These are phyloP conservation scores for Mamestra configurata DNA, from an alignment of 1,140 invertebrate genomes.

Conservation along the genomic window DNA sequence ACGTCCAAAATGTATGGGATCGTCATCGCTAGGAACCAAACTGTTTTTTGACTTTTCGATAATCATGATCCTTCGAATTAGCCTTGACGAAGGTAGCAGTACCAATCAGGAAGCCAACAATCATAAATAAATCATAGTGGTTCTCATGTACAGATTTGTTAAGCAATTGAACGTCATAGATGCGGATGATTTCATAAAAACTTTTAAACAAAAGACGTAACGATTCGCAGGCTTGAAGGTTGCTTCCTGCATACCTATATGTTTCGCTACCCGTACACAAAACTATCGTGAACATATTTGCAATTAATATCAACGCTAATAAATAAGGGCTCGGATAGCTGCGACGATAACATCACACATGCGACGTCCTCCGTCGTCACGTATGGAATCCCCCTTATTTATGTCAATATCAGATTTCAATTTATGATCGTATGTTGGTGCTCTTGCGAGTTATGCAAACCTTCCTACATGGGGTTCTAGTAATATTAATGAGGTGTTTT, in stretches of 20 bases:
- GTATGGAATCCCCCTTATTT: slow-evolving; percentile 70
- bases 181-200: too few relatives aligned
- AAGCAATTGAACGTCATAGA: too few relatives aligned
- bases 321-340: slow-evolving; percentile 52
- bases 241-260: not conserved
- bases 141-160: too few relatives aligned
- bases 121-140: too few relatives aligned
- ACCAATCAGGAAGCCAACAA: too few relatives aligned
- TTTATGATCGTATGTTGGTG: slow-evolving; percentile 66
- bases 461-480: slow-evolving; percentile 40
- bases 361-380: slow-evolving; percentile 73
- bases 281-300: slow-evolving; percentile 36
- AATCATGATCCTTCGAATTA: too few relatives aligned
- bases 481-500: slow-evolving; percentile 51
- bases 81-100: too few relatives aligned
- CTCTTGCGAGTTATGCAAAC: slow-evolving; percentile 41
- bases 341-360: slow-evolving; percentile 55
- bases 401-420: slow-evolving; percentile 79
- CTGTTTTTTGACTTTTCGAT: too few relatives aligned
- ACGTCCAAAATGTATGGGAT: too few relatives aligned
- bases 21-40: too few relatives aligned
- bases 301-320: slow-evolving; percentile 56
- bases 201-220: not conserved
- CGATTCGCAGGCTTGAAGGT: too few relatives aligned
- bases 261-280: not conserved